These are phyloP conservation scores for Typhlichthys subterraneus DNA, from an alignment of 2,797 vertebrate species.

Conservation along the genomic window DNA sequence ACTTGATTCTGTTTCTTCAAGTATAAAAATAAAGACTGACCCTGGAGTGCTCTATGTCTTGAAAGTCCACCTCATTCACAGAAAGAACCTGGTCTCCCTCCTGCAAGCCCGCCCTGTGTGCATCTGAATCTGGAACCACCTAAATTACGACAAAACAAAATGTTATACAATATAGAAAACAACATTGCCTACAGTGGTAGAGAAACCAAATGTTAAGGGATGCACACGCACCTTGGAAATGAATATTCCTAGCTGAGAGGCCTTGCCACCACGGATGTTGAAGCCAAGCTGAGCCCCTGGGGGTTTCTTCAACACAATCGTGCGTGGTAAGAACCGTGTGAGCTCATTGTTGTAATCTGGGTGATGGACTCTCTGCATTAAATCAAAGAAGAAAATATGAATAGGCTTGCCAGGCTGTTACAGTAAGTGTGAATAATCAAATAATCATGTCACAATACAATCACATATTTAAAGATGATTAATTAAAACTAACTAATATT, in stretches of 20 bases:
- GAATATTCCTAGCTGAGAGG: slow-evolving; percentile 96
- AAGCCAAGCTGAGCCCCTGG: slow-evolving; percentile 97
- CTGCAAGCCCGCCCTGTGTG: slow-evolving; percentile 93
- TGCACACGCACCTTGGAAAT: slow-evolving; percentile 89
- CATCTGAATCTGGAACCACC: slow-evolving; percentile 97
- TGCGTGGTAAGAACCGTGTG: slow-evolving; percentile 92
- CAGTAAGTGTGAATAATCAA: too few relatives aligned
- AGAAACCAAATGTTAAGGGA: background rate
- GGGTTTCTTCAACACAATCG: slow-evolving; percentile 90
- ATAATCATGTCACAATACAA: too few relatives aligned
- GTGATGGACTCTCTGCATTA: slow-evolving; percentile 86
- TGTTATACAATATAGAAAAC: background rate
- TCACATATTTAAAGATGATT: too few relatives aligned
- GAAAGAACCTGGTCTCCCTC: slow-evolving; percentile 97
- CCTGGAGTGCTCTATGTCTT: slow-evolving; percentile 97
- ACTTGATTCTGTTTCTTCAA: background rate
- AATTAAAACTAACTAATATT: too few relatives aligned
- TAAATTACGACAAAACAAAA: slow-evolving; percentile 48
- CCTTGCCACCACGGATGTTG: slow-evolving; percentile 97
- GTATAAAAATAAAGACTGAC: slow-evolving; percentile 65
- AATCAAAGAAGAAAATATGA: background rate
- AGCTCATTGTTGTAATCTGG: slow-evolving; percentile 98
- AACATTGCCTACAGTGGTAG: background rate
- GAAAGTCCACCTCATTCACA: slow-evolving; percentile 97
- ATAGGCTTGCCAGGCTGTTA: background rate